Percentiles rank a stretch among this genome's conserved stretches.
Conservation (phyloP, 2,797 vertebrate species). For the Muraenolepis orangiensis region DNA sequence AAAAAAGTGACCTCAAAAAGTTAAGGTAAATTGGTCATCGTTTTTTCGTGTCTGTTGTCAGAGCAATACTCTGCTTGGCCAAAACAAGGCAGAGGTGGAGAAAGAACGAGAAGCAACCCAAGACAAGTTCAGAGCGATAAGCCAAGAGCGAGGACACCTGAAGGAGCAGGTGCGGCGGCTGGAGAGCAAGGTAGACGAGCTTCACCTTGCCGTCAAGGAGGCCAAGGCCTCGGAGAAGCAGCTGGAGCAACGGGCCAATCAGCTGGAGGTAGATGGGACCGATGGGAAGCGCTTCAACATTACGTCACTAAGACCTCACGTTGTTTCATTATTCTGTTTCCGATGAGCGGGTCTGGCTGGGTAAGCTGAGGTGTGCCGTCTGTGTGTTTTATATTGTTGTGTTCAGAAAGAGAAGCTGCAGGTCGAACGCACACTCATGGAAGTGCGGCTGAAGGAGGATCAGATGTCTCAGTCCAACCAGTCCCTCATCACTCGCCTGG, state of each 20-base stretch:
- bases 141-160: conserved; percentile 77
- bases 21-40: background rate
- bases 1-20: no score
- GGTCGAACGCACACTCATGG: conserved; percentile 74
- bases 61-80: conserved; percentile 74
- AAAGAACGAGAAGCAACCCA: conserved; percentile 61
- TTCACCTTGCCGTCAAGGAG: conserved; percentile 72
- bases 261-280: conserved; percentile 74
- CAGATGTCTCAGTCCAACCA: conserved; percentile 75
- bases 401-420: conserved; percentile 80
- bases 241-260: conserved; percentile 70
- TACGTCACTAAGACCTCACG: background rate
- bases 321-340: background rate
- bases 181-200: conserved; percentile 70
- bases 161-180: conserved; percentile 70
- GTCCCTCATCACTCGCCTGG: conserved; percentile 78
- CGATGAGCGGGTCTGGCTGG: background rate
- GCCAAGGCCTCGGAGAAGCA: conserved; percentile 70
- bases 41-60: conserved; percentile 47
- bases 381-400: background rate
- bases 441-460: conserved; percentile 77
- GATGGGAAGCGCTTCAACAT: background rate
- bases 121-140: conserved; percentile 66
- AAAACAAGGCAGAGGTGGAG: conserved; percentile 70
- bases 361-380: background rate